These are phyloP conservation scores for Pomacea canaliculata DNA, from an alignment of 2,888 invertebrate species.

Conservation along the genomic window DNA sequence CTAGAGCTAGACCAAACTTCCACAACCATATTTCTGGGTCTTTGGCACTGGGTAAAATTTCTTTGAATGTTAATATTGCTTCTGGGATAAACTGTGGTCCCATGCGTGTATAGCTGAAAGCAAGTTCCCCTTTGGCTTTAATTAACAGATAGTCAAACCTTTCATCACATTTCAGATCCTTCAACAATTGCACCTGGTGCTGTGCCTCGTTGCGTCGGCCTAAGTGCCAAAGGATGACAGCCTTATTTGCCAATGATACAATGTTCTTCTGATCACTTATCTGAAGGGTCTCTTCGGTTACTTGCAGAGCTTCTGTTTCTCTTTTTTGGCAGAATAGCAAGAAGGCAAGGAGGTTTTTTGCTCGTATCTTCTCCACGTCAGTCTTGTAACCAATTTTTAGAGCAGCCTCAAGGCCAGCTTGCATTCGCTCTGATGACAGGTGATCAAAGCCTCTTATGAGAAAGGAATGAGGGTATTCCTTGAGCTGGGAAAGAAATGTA, in stretches of 20 bases:
- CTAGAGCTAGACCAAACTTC: constrained; percentile 18
- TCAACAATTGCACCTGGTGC: background rate
- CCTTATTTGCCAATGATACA: constrained; percentile 20
- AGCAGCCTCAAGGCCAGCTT: background rate
- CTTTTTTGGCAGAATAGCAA: constrained; percentile 1
- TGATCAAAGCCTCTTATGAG: background rate
- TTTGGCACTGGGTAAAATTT: constrained; percentile 8
- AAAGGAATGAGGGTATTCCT: constrained; percentile 16
- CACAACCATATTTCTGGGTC: constrained; percentile 19
- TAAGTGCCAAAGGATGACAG: constrained; percentile 11
- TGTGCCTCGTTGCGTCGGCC: background rate
- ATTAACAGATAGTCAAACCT: constrained; percentile 5
- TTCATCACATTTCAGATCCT: background rate
- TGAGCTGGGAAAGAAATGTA: background rate
- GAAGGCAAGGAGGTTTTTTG: constrained; percentile 12
- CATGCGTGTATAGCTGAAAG: constrained; percentile 13
- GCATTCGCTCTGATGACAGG: background rate
- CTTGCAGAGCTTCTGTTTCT: background rate
- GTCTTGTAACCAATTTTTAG: constrained; percentile 8
- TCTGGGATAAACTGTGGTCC: background rate
- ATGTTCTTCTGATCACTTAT: constrained; percentile 6
- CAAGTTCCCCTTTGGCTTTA: constrained; percentile 20
- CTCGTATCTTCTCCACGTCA: constrained; percentile 2
- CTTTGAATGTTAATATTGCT: background rate
- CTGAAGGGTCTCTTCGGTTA: background rate